Conservation (phyloP, 2,888 invertebrate species). For the Leptinotarsa juncta region DNA sequence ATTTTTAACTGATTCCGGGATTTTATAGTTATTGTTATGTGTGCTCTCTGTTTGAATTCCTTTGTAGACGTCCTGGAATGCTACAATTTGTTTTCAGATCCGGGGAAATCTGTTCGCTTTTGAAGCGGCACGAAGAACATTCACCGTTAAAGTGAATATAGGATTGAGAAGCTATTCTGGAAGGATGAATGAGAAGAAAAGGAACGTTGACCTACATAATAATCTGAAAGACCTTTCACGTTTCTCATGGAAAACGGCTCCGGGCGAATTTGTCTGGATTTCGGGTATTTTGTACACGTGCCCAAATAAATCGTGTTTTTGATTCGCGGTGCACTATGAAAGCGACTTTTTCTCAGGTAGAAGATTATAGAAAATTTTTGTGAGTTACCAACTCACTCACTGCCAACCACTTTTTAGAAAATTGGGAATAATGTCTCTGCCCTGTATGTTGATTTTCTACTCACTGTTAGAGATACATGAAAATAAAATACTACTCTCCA, state of each 20-base stretch:
- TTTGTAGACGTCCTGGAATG: constrained; percentile 24
- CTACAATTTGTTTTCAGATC: constrained; percentile 27
- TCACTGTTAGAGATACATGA: too few species aligned
- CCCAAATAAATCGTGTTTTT: background rate
- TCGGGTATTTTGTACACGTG: background rate
- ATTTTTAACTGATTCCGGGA: constrained; percentile 37
- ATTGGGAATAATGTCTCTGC: too few species aligned
- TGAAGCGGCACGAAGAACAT: constrained; percentile 21
- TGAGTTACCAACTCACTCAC: too few species aligned
- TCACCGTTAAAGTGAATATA: constrained; percentile 20
- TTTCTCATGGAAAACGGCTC: constrained; percentile 8
- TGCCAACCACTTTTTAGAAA: too few species aligned
- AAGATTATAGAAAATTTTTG: too few species aligned
- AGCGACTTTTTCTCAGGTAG: background rate
- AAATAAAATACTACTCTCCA: too few species aligned
- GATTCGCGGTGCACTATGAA: background rate
- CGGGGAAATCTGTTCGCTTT: constrained; percentile 19
- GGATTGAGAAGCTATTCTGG: constrained; percentile 16
- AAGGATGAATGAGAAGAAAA: constrained; percentile 3
- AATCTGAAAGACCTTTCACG: background rate
- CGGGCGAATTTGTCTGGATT: background rate
- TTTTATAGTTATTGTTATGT: constrained; percentile 36
- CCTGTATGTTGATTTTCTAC: too few species aligned
- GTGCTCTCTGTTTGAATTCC: constrained; percentile 27
- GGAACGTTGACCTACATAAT: constrained; percentile 11